phyloP scores from a whole-genome alignment of 2,113 vertebrate genomes.

The Chloroceryle aenea region DNA sequence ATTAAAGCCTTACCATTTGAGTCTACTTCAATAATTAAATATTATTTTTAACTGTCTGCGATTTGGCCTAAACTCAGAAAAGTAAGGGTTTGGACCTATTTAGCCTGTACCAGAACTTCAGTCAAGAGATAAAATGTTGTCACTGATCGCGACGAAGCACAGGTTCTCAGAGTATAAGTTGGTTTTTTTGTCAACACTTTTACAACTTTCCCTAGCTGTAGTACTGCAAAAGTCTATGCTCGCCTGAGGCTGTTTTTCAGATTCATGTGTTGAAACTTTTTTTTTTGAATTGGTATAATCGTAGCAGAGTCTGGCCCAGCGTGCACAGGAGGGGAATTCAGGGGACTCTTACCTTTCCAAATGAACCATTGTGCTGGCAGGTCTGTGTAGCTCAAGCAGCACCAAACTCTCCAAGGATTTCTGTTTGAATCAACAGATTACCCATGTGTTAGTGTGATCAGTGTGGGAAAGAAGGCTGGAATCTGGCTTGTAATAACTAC shows the following conservation, averaged over 20 bases:
- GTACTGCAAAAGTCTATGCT: not conserved
- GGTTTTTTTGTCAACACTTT: not conserved
- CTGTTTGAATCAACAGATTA: not conserved
- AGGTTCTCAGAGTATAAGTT: no score
- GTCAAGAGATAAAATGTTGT: not conserved
- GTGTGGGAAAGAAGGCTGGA: not conserved
- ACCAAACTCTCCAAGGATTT: not conserved
- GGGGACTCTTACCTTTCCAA: not conserved
- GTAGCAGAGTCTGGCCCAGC: not conserved
- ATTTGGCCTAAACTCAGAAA: not conserved
- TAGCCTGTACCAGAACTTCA: not conserved
- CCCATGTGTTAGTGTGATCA: not conserved
- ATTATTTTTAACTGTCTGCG: not conserved
- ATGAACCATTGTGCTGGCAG: not conserved
- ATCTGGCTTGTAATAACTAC: not conserved
- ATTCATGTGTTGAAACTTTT: not conserved
- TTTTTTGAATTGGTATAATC: not conserved
- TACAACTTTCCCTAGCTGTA: fast-evolving
- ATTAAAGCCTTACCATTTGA: not conserved
- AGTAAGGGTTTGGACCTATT: not conserved
- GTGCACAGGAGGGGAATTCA: not conserved
- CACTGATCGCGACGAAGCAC: not conserved
- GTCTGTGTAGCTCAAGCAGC: not conserved
- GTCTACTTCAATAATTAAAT: not conserved
- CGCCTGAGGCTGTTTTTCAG: not conserved